phyloP scores from a whole-genome alignment of 2,797 vertebrate genomes.

The Cercopithecus petaurista region DNA sequence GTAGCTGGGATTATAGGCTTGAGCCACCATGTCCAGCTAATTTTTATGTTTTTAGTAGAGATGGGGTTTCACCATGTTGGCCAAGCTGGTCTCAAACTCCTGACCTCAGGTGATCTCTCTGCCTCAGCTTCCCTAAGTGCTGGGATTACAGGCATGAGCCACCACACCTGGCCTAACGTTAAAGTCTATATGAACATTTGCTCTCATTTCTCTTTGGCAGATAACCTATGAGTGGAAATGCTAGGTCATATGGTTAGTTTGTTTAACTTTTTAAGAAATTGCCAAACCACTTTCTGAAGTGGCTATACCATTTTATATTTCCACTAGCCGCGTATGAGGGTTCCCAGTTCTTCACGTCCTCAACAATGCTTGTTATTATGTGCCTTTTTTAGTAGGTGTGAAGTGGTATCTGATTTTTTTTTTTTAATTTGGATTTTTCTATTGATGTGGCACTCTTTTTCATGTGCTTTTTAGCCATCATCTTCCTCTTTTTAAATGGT shows the following conservation, averaged over 20 bases:
- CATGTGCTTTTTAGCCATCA: background rate
- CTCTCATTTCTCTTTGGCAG: background rate
- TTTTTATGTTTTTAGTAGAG: background rate
- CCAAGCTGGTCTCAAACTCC: background rate
- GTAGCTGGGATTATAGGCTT: background rate
- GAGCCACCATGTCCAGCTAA: background rate
- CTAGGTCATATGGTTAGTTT: background rate
- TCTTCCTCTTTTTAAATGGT: background rate
- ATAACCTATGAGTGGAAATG: background rate
- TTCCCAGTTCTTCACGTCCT: background rate
- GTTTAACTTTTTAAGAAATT: slow-evolving; percentile 14
- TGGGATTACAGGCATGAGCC: background rate
- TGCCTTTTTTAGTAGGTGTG: background rate
- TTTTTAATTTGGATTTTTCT: slow-evolving; percentile 35
- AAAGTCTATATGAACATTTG: background rate
- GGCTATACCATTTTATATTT: background rate
- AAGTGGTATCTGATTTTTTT: background rate
- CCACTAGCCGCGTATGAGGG: background rate
- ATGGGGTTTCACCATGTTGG: background rate
- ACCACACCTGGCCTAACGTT: background rate
- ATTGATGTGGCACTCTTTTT: background rate
- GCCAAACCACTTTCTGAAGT: background rate
- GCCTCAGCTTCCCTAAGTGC: background rate
- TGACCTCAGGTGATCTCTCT: background rate
- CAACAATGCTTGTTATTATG: background rate